phyloP scores from a whole-genome alignment of 2,888 invertebrate species.

The Sinelater perroti region DNA sequence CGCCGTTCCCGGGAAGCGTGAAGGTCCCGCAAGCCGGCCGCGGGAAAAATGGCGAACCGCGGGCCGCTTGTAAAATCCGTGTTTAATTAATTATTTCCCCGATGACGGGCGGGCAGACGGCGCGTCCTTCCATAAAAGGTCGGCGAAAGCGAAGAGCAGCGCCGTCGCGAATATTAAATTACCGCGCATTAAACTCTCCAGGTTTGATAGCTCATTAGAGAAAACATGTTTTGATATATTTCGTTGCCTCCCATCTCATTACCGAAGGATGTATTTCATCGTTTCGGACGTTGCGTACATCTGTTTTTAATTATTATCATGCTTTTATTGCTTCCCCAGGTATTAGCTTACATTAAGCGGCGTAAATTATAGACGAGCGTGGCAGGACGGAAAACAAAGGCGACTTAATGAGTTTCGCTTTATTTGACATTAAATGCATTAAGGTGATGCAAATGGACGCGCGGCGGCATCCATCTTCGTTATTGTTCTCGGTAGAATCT shows the following conservation, averaged over 20 bases:
- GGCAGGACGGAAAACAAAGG: slow-evolving; percentile 5
- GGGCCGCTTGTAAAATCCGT: slow-evolving; percentile 10
- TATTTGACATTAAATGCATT: neutral
- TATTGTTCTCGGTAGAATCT: too few species aligned
- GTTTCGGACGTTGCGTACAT: slow-evolving; percentile 13
- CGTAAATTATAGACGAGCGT: neutral
- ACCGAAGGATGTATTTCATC: slow-evolving; percentile 17
- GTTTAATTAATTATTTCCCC: slow-evolving; percentile 18
- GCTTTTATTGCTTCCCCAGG: slow-evolving; percentile 19
- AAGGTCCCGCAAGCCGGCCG: neutral
- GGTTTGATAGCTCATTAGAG: slow-evolving; percentile 31
- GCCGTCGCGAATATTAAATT: slow-evolving; percentile 18
- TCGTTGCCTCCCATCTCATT: slow-evolving; percentile 25
- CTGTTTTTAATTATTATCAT: slow-evolving; percentile 26
- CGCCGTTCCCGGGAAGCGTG: neutral
- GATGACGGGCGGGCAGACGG: slow-evolving; percentile 2
- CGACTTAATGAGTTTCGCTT: slow-evolving; percentile 9
- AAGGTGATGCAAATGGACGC: too few species aligned
- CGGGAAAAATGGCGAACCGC: slow-evolving; percentile 10
- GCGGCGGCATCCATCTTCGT: too few species aligned
- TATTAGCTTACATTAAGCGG: slow-evolving; percentile 12
- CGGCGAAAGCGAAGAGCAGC: slow-evolving; percentile 7
- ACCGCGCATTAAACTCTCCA: slow-evolving; percentile 20
- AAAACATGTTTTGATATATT: slow-evolving; percentile 26
- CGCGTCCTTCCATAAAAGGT: slow-evolving; percentile 17